Base-by-base conservation (phyloP, 2,888 invertebrate genomes). In the Orthosia cruda region DNA sequence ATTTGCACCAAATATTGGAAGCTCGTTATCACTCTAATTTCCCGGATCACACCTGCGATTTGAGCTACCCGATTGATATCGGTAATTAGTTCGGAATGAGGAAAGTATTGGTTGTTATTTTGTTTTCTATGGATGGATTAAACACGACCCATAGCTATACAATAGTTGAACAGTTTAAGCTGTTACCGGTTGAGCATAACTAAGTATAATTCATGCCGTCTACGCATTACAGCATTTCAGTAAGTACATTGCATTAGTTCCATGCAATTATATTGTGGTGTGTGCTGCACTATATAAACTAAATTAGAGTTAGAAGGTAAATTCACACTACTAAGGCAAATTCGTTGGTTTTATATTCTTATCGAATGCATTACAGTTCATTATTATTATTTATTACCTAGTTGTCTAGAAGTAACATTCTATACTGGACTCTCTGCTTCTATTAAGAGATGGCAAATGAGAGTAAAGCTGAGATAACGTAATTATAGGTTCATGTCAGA, bases 1-100 rank as follows among this genome's bases (percentile, higher is more conserved):
- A 86, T 90, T 89, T 88, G 57, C 63, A 52, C 16, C 62, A 52
- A 74, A 66, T 81, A 85, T 80, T 32, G 49, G 52, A 54, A 49
- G 45, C 63, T 71, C 55, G 71, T 82, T 86, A 80, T 82, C 49
- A 71, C 67, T 15, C 75, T 76, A 74, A 83, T 84, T 80, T 79
- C 69, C 57, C 26, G 40, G 49, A 71, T 73, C 64, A 50, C 70
- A 66, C 67, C 64, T 66, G 58, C 52, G 47, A 58, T 83, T 70
- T 64, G 49, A 63, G 50, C 54, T 66, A 72, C 63, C 32, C 20
- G 32, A 76, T 78, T 58, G 69, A 75, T 79, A 74, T 63, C 15
- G 15, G 55, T 76, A 78, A 75, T 72, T 45, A 69, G 57, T 58
- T 63, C 20, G 15, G 11, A 65, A 73, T 71, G n/a, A 71, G 57